Evolutionary conservation across 1,140 invertebrate genomes (phyloP).

Genomic region (Drosophila baimaii): DNA sequence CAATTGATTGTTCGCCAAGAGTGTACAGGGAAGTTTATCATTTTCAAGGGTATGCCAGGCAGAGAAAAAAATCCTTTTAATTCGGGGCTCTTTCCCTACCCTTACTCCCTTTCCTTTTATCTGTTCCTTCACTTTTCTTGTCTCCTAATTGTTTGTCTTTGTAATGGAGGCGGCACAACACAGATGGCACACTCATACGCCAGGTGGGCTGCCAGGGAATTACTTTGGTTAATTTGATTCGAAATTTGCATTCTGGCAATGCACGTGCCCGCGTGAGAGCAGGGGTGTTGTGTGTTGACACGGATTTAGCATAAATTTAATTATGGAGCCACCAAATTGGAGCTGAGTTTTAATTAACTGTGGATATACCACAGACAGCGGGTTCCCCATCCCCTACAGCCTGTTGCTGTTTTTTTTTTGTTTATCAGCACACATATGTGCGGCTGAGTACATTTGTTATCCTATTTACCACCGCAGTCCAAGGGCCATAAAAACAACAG

Average conservation of each 20-base stretch:
- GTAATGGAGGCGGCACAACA: slow-evolving; percentile 21
- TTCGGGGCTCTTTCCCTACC: neutral
- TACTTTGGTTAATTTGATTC: slow-evolving; percentile 57
- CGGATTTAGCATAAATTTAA: slow-evolving; percentile 53
- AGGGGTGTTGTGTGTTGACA: slow-evolving; percentile 17
- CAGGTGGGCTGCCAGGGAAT: slow-evolving; percentile 52
- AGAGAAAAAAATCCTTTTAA: neutral
- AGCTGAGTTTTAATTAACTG: slow-evolving; percentile 47
- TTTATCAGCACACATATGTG: slow-evolving; percentile 24
- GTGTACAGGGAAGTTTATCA: neutral
- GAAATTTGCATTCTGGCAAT: slow-evolving; percentile 40
- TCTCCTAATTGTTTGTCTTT: slow-evolving; percentile 35
- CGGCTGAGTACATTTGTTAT: slow-evolving; percentile 18
- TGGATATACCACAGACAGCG: slow-evolving; percentile 1
- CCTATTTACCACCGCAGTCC: slow-evolving; percentile 18
- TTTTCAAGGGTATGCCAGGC: slow-evolving; percentile 12
- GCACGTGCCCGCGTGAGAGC: neutral
- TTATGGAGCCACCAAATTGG: slow-evolving; percentile 27
- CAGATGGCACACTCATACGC: slow-evolving; percentile 60
- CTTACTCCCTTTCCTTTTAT: neutral
- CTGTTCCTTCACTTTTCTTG: neutral
- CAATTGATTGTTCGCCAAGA: neutral
- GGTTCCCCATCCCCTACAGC: neutral
- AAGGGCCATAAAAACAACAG: slow-evolving; percentile 58
- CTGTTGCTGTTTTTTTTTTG: slow-evolving; percentile 41